A percentile compares a stretch with the other conserved stretches of the same genome.
Evolutionary conservation across 2,113 vertebrate species (phyloP).

Genomic region (Crypturellus undulatus): DNA sequence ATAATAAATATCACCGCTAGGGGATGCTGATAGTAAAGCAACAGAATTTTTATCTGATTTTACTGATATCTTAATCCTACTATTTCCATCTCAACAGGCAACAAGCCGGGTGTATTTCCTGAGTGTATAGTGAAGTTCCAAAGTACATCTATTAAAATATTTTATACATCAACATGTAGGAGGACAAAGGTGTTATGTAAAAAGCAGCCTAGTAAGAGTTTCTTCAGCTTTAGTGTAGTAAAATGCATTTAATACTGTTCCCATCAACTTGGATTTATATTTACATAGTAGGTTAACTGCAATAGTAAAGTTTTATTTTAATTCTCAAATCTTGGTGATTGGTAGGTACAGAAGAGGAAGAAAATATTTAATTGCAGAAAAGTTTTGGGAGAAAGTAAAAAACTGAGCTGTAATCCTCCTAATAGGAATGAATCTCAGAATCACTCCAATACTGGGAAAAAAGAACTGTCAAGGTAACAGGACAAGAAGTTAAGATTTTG

Average conservation of each 20-base stretch:
- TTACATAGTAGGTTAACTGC: neutral
- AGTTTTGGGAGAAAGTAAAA: neutral
- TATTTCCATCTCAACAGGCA: neutral
- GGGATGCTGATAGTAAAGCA: constrained; percentile 64
- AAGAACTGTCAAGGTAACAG: neutral
- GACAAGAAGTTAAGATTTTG: neutral
- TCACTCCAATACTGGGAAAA: neutral
- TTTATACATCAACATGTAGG: neutral
- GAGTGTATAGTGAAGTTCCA: neutral
- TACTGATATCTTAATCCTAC: rapidly evolving
- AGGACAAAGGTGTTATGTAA: neutral
- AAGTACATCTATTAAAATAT: neutral
- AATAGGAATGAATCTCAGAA: neutral
- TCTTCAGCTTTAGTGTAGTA: neutral
- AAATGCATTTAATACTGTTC: neutral
- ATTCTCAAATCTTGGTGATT: neutral
- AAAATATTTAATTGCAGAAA: constrained; percentile 30
- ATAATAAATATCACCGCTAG: constrained; percentile 62
- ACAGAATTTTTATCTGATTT: neutral
- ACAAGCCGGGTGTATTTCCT: neutral
- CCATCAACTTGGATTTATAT: neutral
- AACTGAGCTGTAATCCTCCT: neutral
- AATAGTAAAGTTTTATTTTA: neutral
- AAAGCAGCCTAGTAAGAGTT: neutral
- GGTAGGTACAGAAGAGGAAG: neutral